phyloP scores from a whole-genome alignment of 2,888 invertebrate species.

The Nephrotoma appendiculata region DNA sequence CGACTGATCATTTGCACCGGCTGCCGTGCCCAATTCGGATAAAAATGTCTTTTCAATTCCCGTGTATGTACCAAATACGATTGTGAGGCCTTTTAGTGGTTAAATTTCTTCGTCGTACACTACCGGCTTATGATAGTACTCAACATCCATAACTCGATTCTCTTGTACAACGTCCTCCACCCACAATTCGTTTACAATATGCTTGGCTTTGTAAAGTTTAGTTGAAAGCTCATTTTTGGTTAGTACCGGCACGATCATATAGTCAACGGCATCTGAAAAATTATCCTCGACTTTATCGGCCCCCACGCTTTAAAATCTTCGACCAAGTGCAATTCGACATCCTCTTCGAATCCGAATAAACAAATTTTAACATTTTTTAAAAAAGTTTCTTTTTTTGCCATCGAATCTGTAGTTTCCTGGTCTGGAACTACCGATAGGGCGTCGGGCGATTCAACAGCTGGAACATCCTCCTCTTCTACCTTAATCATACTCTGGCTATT shows the following conservation, averaged over 20 bases:
- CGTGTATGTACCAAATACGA: slow-evolving; percentile 65
- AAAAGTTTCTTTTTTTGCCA: not conserved
- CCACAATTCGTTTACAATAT: slow-evolving; percentile 27
- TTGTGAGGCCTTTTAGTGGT: slow-evolving; percentile 52
- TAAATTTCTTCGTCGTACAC: slow-evolving; percentile 32
- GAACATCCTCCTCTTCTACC: not conserved
- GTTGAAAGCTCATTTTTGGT: slow-evolving; percentile 21
- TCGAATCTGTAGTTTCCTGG: not conserved
- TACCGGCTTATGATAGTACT: slow-evolving; percentile 60
- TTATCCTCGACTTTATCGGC: slow-evolving; percentile 37
- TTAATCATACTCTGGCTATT: slow-evolving; percentile 19
- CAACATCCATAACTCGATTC: slow-evolving; percentile 40
- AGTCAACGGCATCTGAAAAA: slow-evolving; percentile 45
- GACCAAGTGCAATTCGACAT: slow-evolving; percentile 29
- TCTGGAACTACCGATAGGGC: not conserved
- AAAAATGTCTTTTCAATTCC: slow-evolving; percentile 61
- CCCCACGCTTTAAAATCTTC: slow-evolving; percentile 37
- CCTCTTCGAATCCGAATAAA: slow-evolving; percentile 33
- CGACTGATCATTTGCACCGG: slow-evolving; percentile 60
- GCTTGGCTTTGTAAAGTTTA: slow-evolving; percentile 11
- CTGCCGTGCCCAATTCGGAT: slow-evolving; percentile 46
- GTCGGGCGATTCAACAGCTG: not conserved
- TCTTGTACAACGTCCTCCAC: slow-evolving; percentile 34
- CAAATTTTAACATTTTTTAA: slow-evolving; percentile 26
- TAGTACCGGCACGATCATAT: slow-evolving; percentile 42